A percentile compares a stretch with the other conserved stretches of the same genome.
phyloP scores from a whole-genome alignment of 1,140 invertebrate species.

The Pectinophora gossypiella region DNA sequence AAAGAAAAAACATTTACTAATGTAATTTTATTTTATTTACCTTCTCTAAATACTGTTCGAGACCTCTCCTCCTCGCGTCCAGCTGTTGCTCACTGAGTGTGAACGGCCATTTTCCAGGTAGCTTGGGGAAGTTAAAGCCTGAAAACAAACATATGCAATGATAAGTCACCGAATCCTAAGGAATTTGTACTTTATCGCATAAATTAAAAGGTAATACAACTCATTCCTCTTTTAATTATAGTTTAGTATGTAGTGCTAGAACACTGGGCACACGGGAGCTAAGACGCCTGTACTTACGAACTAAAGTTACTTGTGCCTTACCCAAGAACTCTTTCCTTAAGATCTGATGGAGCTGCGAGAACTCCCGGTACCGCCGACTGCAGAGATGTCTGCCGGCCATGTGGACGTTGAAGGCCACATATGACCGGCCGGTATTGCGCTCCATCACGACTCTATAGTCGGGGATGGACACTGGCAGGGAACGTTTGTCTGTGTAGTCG shows the following conservation, averaged over 20 bases:
- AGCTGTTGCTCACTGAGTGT: constrained; percentile 97
- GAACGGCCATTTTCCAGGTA: constrained; percentile 99
- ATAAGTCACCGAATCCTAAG: no score
- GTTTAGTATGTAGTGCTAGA: no score
- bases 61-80: constrained; percentile 92
- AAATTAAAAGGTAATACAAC: no score
- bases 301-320: no score
- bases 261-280: neutral
- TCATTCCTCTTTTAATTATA: no score
- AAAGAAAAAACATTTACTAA: no score
- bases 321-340: constrained; percentile 97
- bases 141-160: constrained; percentile 21
- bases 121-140: constrained; percentile 97
- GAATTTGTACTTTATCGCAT: no score
- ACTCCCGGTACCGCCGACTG: constrained; percentile 96
- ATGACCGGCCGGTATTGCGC: constrained; percentile 88
- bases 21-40: constrained; percentile 21
- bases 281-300: neutral
- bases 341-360: constrained; percentile 91
- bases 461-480: constrained; percentile 97
- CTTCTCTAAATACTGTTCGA: constrained; percentile 99
- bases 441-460: constrained; percentile 79
- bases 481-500: constrained; percentile 98
- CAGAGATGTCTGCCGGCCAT: constrained; percentile 99
- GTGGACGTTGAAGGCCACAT: constrained; percentile 98